Evolutionary conservation across 2,888 invertebrate species (phyloP).

Genomic region (Hydriomena furcata): DNA sequence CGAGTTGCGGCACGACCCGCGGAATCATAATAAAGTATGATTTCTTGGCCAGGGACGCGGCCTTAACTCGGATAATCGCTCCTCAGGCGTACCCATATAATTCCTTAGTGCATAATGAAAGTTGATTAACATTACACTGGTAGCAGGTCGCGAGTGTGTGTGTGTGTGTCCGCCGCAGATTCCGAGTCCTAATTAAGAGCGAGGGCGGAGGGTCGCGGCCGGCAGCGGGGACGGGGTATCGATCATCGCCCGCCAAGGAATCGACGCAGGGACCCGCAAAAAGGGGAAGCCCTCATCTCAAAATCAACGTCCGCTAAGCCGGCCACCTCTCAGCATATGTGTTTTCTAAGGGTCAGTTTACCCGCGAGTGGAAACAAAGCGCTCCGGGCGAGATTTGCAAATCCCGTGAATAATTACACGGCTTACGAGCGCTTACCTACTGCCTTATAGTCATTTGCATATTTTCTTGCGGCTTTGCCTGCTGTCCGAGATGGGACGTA

Average conservation of each 20-base stretch:
- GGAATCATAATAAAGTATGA: constrained; percentile 81
- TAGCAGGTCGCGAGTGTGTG: constrained; percentile 67
- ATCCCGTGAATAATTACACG: constrained; percentile 83
- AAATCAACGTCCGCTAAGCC: constrained; percentile 80
- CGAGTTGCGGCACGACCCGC: constrained; percentile 68
- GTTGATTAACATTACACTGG: constrained; percentile 81
- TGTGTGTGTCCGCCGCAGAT: constrained; percentile 92
- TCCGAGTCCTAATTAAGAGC: constrained; percentile 93
- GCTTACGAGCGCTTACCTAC: constrained; percentile 82
- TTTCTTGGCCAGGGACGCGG: constrained; percentile 79
- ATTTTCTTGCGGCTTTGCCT: constrained; percentile 78
- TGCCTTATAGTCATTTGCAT: constrained; percentile 82
- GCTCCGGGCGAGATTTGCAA: constrained; percentile 79
- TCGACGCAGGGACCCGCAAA: constrained; percentile 82
- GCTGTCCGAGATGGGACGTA: constrained; percentile 52
- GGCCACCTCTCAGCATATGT: constrained; percentile 79
- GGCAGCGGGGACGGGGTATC: constrained; percentile 75
- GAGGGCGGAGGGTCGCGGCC: constrained; percentile 82
- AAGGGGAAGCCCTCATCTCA: constrained; percentile 80
- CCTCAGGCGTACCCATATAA: constrained; percentile 82
- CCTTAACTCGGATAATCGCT: constrained; percentile 80
- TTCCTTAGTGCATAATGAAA: constrained; percentile 84
- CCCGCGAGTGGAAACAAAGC: constrained; percentile 71
- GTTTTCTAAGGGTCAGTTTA: constrained; percentile 82
- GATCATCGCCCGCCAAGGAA: constrained; percentile 82